Base-by-base conservation (phyloP, 2,888 invertebrate species). In the Drosophila phalerata region DNA sequence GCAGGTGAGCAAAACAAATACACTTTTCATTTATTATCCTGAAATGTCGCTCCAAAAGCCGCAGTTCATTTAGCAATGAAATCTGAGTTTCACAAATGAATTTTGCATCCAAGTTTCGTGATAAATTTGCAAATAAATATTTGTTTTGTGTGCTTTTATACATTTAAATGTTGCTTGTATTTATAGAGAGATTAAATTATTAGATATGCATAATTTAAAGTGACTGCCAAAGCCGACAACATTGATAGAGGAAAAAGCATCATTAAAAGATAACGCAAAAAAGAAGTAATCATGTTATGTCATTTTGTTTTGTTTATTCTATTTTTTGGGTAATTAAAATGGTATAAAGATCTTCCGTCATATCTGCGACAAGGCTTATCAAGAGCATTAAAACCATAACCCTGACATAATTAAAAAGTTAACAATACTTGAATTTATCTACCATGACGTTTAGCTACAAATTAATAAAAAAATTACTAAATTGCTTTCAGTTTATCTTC, bases 341-440 rank as follows among this genome's bases (percentile, higher is more conserved):
- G 13, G 9, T 37, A 13, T 38, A n/a, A 37, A 32, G 5, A 40
- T 28, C 25, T 22, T 6, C 11, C 45, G 6, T 9, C 55, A 19
- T 73, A 73, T 68, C 68, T 38, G 10, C 0, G 25, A 19, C 11
- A 17, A 10, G 3, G 3, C 22, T 22, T 19, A 28, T 28, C 28
- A 22, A 22, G 22, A 22, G 47, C 32, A 43, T 43, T 55, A 65
- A 65, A 48, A 4, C 19, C 11, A 45, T 28, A 56, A 6, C 65
- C 56, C 11, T 76, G 72, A 43, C 67, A 72, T 60, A 63, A 75
- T 74, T 76, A 40, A 38, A 66, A 71, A 10, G 17, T 43, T 34
- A 52, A 43, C 42, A 57, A 42, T 28, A 25, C 49, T 47, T 38
- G 32, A 71, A 19, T 13, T 28, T 57, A 30, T 51, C 28, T 42